Percentiles rank a stretch among this genome's conserved stretches.
Conservation (phyloP, 2,113 vertebrate genomes). For the Suncus etruscus region DNA sequence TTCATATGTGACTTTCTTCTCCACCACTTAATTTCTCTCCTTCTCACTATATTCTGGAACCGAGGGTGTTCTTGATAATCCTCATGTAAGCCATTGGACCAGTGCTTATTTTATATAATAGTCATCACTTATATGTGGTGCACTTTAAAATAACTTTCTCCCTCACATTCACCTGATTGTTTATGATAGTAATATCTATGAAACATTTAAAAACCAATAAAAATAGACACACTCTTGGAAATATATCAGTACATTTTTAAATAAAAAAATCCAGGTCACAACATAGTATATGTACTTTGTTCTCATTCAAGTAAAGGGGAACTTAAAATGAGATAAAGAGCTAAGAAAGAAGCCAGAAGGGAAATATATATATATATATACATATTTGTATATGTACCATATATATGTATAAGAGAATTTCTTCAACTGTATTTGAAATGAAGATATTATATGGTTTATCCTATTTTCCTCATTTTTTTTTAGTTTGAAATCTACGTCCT, state of each 20-base stretch:
- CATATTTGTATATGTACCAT: no score
- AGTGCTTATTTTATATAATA: neutral
- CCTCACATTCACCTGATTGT: neutral
- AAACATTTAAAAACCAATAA: conserved; percentile 31
- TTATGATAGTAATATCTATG: neutral
- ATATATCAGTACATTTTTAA: neutral
- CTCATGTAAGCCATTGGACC: neutral
- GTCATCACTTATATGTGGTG: neutral
- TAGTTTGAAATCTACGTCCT: neutral
- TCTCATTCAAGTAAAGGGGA: neutral
- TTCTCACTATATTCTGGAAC: no score
- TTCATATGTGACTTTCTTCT: no score
- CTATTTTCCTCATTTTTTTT: neutral
- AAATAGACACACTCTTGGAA: conserved; percentile 28
- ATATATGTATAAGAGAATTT: neutral
- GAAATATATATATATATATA: neutral
- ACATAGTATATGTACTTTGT: neutral
- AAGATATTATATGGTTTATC: neutral
- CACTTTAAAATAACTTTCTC: neutral
- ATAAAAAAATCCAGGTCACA: neutral
- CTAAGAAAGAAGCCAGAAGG: no score
- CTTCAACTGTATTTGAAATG: neutral
- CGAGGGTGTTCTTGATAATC: no score
- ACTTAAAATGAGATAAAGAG: neutral
- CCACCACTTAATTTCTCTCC: no score